Evolutionary conservation across 2,113 vertebrate genomes (phyloP).

Genomic region (Thalassoma bifasciatum): DNA sequence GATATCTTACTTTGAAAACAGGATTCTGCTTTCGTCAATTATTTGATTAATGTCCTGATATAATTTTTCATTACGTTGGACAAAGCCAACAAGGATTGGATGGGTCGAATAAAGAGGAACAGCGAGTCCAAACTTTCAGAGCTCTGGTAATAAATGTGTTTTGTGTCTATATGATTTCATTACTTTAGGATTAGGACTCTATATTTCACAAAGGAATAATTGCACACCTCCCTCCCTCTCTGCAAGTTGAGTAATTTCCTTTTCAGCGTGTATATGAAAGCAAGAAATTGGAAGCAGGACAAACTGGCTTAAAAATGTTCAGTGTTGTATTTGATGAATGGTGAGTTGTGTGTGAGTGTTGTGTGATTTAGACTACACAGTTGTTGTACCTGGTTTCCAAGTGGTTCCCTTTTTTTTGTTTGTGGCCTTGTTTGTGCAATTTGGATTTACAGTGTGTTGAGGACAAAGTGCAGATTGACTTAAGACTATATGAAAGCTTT

Average conservation of each 20-base stretch:
- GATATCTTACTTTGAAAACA: slow-evolving; percentile 1
- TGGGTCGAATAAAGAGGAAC: slow-evolving; percentile 14
- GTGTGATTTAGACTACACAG: slow-evolving; percentile 31
- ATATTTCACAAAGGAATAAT: slow-evolving; percentile 62
- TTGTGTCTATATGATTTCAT: slow-evolving; percentile 52
- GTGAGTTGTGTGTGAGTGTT: slow-evolving; percentile 33
- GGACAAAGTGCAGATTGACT: slow-evolving; percentile 14
- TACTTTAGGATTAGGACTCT: slow-evolving; percentile 52
- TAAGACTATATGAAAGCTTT: neutral
- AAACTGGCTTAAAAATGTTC: slow-evolving; percentile 54
- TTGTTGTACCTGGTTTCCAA: slow-evolving; percentile 48
- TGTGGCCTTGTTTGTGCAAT: neutral
- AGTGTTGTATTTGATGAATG: slow-evolving; percentile 64
- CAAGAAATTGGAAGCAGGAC: slow-evolving; percentile 55
- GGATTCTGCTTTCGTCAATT: neutral
- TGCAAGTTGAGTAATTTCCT: slow-evolving; percentile 45
- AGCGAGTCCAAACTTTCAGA: slow-evolving; percentile 25
- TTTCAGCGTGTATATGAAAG: slow-evolving; percentile 40
- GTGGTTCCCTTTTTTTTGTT: slow-evolving; percentile 13
- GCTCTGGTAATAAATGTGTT: slow-evolving; percentile 53
- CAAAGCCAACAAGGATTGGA: slow-evolving; percentile 6
- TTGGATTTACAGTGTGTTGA: slow-evolving; percentile 8
- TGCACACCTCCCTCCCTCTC: slow-evolving; percentile 46
- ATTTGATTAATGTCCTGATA: slow-evolving; percentile 6
- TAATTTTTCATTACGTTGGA: slow-evolving; percentile 6